These are phyloP conservation scores for Aethina tumida DNA, from an alignment of 1,140 invertebrate genomes.

Conservation along the genomic window DNA sequence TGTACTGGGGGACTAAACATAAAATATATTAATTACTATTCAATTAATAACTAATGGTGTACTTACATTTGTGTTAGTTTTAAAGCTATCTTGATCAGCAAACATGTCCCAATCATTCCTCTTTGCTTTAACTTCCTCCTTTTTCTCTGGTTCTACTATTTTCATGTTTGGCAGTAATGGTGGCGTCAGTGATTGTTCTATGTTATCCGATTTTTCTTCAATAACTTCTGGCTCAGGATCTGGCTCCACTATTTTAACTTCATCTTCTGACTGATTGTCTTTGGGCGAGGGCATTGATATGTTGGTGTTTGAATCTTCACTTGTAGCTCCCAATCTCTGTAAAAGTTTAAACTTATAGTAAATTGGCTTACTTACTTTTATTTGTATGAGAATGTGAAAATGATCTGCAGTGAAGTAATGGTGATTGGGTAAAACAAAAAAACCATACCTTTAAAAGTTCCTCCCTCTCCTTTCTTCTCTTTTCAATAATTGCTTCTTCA, in stretches of 20 bases:
- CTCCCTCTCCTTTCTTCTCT: conserved; percentile 78
- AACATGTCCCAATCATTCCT: conserved; percentile 75
- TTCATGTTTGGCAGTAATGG: conserved; percentile 35
- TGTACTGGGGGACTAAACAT: conserved; percentile 58
- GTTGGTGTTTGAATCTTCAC: conserved; percentile 47
- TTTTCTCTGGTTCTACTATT: conserved; percentile 27
- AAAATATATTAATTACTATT: not conserved
- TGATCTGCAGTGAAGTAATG: no score
- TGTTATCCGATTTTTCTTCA: conserved; percentile 8
- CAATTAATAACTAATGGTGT: conserved; percentile 4
- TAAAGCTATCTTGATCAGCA: conserved; percentile 79
- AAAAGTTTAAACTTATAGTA: conserved; percentile 13
- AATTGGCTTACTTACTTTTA: not conserved
- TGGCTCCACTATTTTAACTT: conserved; percentile 7
- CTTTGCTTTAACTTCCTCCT: conserved; percentile 40
- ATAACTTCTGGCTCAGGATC: not conserved
- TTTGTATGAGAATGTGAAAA: no score
- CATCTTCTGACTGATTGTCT: conserved; percentile 9
- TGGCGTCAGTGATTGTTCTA: conserved; percentile 35
- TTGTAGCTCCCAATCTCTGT: conserved; percentile 47
- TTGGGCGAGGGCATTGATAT: conserved; percentile 20
- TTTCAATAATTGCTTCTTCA: conserved; percentile 89
- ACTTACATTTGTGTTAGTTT: conserved; percentile 75
- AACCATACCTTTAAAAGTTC: conserved; percentile 68
- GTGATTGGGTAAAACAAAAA: conserved; percentile 1